Conservation (phyloP, 2,113 vertebrate species). For the Emydura subglobosa region DNA sequence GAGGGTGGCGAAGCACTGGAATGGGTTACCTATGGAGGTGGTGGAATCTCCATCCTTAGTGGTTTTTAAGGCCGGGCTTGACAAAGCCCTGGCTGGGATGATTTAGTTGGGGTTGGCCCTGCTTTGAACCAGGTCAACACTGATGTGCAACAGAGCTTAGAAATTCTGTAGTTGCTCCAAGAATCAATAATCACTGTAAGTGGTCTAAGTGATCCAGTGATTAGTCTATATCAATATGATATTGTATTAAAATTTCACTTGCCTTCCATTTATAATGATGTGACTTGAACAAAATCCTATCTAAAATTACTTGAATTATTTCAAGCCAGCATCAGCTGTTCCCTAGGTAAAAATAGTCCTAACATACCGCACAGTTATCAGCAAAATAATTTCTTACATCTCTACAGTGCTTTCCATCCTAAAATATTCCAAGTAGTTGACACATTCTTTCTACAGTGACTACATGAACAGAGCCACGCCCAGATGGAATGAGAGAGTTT, state of each 20-base stretch:
- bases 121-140: no score
- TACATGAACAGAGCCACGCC: background rate
- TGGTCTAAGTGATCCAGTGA: background rate
- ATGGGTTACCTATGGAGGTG: no score
- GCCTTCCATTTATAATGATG: background rate
- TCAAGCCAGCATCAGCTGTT: background rate
- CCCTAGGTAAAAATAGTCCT: background rate
- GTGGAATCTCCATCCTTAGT: no score
- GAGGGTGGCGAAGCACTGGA: no score
- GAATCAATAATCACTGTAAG: background rate
- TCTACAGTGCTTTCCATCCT: background rate
- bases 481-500: background rate
- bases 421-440: background rate
- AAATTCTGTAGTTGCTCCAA: background rate
- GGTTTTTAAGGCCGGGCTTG: no score
- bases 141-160: background rate
- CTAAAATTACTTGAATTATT: background rate
- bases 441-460: background rate
- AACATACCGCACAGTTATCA: background rate
- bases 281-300: background rate
- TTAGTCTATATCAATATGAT: background rate
- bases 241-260: background rate
- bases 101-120: no score
- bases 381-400: background rate
- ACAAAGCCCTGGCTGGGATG: no score